Base-by-base conservation (phyloP, 53 echinoderm and acorn worm genomes). In the Holothuria scabra region DNA sequence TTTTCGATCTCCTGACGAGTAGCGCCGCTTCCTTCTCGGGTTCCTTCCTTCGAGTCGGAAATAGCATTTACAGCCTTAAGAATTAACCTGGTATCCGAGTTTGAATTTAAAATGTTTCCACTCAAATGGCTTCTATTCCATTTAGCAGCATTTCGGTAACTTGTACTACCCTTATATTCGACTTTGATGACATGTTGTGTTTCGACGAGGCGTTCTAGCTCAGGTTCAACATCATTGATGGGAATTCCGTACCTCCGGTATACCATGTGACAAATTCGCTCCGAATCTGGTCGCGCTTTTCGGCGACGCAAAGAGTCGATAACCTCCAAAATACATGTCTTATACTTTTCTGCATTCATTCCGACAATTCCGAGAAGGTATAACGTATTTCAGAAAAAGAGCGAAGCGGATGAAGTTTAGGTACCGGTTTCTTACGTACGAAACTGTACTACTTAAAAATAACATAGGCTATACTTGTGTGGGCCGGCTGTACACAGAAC, bases 241-340 rank as follows among this genome's bases (percentile, higher is more conserved):
- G 81, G 87, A 66, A 93, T 86, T 74, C 96, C 96, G 88, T 91
- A 81, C 85, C 90, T 90, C 22, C 96, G 91, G 84, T 96, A 78
- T 35, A 96, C 90, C 96, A 94, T 96, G 93, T 96, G 96, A 83
- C 90, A 96, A 83, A 96, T 96, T 93, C 96, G 93, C 92, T 96
- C 96, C 48, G 93, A 87, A 81, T 93, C 96, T 46, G 96, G 96
- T 44, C 96, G 93, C 59, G 96, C 96, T 86, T 96, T 96, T 14
- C 96, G 93, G 59, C 86, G 76, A 22, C 96, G 91, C 38, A 96
- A 85, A 59, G 93, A 91, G 88, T 96, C 97, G 52, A 96, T 96
- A 9, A 91, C 84, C 28, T 94, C 93, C 22, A 96, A 81, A 49
- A 96, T 94, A 65, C 79, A 80, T 74, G 89, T 88, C 65, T 93